These are phyloP conservation scores for Prietella phreatophila DNA, from an alignment of 2,113 vertebrate species.

Conservation along the genomic window DNA sequence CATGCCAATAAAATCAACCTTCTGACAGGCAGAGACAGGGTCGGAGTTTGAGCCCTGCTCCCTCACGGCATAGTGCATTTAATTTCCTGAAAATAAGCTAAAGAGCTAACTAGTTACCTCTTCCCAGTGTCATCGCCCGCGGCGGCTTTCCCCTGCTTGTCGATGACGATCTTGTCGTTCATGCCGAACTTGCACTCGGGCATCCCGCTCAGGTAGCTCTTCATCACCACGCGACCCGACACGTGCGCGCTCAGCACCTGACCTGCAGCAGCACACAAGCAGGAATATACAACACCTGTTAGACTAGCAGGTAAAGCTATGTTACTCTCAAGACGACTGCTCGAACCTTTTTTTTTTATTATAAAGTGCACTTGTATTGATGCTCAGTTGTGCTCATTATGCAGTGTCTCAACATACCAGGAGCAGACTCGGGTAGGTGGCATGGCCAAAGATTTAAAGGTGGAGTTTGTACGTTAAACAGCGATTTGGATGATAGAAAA, in stretches of 20 bases:
- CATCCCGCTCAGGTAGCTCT: constrained; percentile 99
- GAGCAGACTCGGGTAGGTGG: background rate
- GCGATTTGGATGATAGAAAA: too few relatives aligned
- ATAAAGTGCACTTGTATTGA: background rate
- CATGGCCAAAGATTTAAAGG: background rate
- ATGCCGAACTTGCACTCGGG: constrained; percentile 99
- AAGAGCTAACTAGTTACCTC: constrained; percentile 72
- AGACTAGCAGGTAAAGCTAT: background rate
- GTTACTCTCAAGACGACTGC: background rate
- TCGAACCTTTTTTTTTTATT: background rate
- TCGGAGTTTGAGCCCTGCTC: too few relatives aligned
- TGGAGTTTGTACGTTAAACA: too few relatives aligned
- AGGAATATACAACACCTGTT: background rate
- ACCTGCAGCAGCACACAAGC: constrained; percentile 67
- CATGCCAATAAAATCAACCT: too few relatives aligned
- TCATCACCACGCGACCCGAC: constrained; percentile 97
- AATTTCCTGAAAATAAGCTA: background rate
- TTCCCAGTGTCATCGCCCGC: constrained; percentile 91
- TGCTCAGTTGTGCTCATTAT: too few relatives aligned
- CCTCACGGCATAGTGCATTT: background rate
- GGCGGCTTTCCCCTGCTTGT: constrained; percentile 97
- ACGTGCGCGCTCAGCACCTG: constrained; percentile 98
- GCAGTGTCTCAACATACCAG: background rate
- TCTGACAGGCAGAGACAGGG: too few relatives aligned
- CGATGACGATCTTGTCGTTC: constrained; percentile 99